Conservation (phyloP, 2,888 invertebrate species). For the Noctua janthina region DNA sequence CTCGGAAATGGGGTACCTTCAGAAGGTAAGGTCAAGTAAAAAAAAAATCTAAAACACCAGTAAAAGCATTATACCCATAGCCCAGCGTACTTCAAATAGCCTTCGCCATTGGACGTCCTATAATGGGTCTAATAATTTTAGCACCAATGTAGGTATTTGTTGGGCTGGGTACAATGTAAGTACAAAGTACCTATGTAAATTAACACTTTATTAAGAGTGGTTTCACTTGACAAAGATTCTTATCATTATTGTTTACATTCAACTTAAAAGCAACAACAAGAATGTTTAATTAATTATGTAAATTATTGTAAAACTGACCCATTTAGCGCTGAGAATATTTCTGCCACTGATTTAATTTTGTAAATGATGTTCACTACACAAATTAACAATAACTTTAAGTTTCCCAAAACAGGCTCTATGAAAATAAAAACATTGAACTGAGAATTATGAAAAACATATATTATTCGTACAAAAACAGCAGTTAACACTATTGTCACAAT, state of each 20-base stretch:
- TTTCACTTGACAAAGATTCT: slow-evolving; percentile 17
- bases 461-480: too few species aligned
- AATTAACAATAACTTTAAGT: background rate
- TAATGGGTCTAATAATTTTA: background rate
- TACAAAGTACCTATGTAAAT: background rate
- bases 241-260: slow-evolving; percentile 23
- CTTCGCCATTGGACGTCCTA: background rate
- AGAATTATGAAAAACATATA: background rate
- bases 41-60: background rate
- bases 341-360: background rate
- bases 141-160: background rate
- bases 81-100: background rate
- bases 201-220: background rate
- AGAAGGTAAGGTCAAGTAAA: background rate
- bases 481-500: background rate
- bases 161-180: background rate
- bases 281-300: slow-evolving; percentile 12
- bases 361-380: background rate
- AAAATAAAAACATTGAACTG: background rate
- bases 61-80: too few species aligned
- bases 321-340: background rate
- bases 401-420: background rate
- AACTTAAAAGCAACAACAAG: slow-evolving; percentile 16
- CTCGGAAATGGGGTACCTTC: background rate
- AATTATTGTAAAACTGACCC: background rate